Conservation (phyloP, 2,797 vertebrate species). For the Acrossocheilus fasciatus region DNA sequence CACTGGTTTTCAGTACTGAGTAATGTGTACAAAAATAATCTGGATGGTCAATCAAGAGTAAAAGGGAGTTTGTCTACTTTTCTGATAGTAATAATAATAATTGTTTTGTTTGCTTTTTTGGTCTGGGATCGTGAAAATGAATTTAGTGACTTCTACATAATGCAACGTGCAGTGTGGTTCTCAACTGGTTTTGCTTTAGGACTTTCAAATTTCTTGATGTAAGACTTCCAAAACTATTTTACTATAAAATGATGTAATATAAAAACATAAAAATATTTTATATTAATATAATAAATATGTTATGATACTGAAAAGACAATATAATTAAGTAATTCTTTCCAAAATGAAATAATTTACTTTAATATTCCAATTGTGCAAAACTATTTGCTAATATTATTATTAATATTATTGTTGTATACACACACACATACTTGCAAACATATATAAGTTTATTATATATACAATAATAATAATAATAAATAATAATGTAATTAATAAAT, state of each 20-base stretch:
- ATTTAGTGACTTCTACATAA: neutral
- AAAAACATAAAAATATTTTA: neutral
- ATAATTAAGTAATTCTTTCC: too few species aligned
- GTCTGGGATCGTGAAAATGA: neutral
- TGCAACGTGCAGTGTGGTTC: neutral
- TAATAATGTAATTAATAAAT: neutral
- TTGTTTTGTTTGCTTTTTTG: neutral
- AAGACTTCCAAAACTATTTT: neutral
- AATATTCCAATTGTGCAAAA: neutral
- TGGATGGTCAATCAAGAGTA: slow-evolving; percentile 50
- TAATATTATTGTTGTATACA: too few species aligned
- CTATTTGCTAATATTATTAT: neutral
- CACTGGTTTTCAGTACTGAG: neutral
- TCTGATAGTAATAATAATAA: neutral
- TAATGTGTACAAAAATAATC: slow-evolving; percentile 6
- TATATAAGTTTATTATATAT: too few species aligned
- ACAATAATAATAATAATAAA: neutral
- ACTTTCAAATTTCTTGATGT: neutral
- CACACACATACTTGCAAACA: too few species aligned
- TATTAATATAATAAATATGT: neutral
- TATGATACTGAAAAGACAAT: too few species aligned
- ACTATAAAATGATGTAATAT: too few species aligned
- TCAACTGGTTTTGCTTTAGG: neutral
- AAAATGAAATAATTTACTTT: neutral
- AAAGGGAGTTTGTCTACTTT: neutral